Base-by-base conservation (phyloP, 92 coral and sea anemone species). In the Porites evermanni region DNA sequence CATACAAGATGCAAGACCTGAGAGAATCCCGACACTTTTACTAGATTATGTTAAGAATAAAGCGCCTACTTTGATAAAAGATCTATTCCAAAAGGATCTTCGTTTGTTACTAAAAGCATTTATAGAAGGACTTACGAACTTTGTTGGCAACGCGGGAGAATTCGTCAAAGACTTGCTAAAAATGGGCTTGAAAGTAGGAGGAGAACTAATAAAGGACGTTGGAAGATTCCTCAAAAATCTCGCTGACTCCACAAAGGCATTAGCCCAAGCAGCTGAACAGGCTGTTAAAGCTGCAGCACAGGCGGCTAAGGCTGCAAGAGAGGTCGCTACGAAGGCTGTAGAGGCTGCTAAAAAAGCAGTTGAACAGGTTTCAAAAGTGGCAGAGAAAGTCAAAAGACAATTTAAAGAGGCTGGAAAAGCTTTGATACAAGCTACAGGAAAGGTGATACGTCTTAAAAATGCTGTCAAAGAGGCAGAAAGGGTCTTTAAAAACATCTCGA, bases 1-100 rank as follows among this genome's bases (percentile, higher is more conserved):
- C 69, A 70, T 89, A 52, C 65, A 54, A 8, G 83, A 91, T 56
- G 84, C 84, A 9, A 76, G 92, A 47, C 92, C 94, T n/a, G 90
- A 88, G 65, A 84, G 58, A 75, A 84, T 91, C n/a, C 86, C 92
- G 18, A 54, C 64, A 9, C 81, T 91, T 75, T 68, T 88, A 32
- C 7, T 32, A 1, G 53, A 51, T 2, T 64, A 75, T 38, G 86
- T 91, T n/a, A 80, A 88, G 70, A 54, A 84, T 24, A 67, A 64
- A 21, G 94, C 94, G 60, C 74, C 74, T 58, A 66, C 20, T 8
- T 54, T 88, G 23, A 84, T 91, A 20, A 79, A 73, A 66, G 64
- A 67, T 13, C 64, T 89, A 12, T 80, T 91, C 81, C 60, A 67
- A 54, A 51, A 12, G 17, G 75, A 74, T 47, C 92, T 90, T 60